These are phyloP conservation scores for Entosphenus tridentatus DNA, from an alignment of 2,113 vertebrate genomes.

Conservation along the genomic window DNA sequence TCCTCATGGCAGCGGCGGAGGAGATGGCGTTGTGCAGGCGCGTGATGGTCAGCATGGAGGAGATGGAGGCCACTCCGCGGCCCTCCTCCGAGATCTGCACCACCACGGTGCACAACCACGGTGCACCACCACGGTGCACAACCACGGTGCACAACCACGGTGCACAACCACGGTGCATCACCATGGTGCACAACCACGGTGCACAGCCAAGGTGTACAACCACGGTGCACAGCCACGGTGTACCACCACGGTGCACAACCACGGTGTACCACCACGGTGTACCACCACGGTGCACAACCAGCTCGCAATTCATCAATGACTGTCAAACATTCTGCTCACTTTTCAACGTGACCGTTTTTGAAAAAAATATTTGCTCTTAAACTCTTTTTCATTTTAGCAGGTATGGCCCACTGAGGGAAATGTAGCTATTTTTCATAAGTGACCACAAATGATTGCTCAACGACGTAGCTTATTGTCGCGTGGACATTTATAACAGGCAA, in stretches of 20 bases:
- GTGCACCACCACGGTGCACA: slow-evolving; percentile 13
- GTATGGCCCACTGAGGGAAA: too few species aligned
- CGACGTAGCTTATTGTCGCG: too few species aligned
- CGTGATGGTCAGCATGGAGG: slow-evolving; percentile 46
- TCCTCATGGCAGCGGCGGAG: slow-evolving; percentile 41
- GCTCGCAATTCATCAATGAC: too few species aligned
- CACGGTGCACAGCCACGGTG: slow-evolving; percentile 12
- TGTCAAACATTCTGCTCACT: too few species aligned
- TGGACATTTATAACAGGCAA: too few species aligned
- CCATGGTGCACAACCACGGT: too few species aligned
- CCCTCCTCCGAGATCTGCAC: slow-evolving; percentile 42
- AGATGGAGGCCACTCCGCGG: slow-evolving; percentile 40
- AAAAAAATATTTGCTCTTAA: too few species aligned
- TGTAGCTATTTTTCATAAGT: too few species aligned
- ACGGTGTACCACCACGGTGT: slow-evolving; percentile 18
- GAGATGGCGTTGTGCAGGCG: slow-evolving; percentile 40
- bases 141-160: slow-evolving; percentile 12
- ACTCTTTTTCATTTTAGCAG: too few species aligned
- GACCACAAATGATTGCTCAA: too few species aligned
- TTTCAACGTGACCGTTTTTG: too few species aligned
- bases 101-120: background rate
- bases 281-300: background rate
- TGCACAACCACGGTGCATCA: slow-evolving; percentile 18
- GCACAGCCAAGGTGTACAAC: slow-evolving; percentile 12
- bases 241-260: background rate